Evolutionary conservation across 2,113 vertebrate species (phyloP).

Genomic region (Brachyhypopomus occidentalis): DNA sequence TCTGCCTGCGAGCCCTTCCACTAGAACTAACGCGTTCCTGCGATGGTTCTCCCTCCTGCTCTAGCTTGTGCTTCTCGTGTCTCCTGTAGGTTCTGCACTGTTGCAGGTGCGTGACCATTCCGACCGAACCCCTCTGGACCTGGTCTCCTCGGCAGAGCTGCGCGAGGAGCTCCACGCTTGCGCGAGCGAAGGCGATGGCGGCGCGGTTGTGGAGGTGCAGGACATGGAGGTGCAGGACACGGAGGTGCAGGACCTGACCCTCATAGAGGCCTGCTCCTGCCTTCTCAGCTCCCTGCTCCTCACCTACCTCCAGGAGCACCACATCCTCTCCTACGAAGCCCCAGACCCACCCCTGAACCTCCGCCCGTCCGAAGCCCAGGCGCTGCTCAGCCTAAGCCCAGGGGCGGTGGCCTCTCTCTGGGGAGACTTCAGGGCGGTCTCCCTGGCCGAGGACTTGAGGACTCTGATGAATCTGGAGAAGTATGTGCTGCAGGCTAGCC

Average conservation of each 20-base stretch:
- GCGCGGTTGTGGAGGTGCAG: constrained; percentile 37
- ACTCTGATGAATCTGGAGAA: constrained; percentile 78
- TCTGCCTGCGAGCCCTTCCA: not conserved
- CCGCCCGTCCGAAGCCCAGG: constrained; percentile 49
- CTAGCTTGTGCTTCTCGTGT: not conserved
- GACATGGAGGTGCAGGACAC: constrained; percentile 48
- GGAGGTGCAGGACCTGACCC: constrained; percentile 57
- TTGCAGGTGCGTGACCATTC: constrained; percentile 76
- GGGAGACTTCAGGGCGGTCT: constrained; percentile 74
- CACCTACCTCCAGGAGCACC: constrained; percentile 66
- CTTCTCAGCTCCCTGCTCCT: constrained; percentile 69
- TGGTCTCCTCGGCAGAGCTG: constrained; percentile 65
- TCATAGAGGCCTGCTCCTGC: constrained; percentile 70
- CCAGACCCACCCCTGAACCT: constrained; percentile 48
- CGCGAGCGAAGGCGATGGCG: constrained; percentile 70
- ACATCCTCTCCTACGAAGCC: constrained; percentile 43
- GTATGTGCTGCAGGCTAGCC: constrained; percentile 73
- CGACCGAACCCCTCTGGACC: constrained; percentile 79
- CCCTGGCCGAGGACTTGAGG: constrained; percentile 77
- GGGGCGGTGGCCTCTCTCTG: constrained; percentile 66
- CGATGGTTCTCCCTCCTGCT: not conserved
- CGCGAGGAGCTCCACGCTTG: constrained; percentile 79
- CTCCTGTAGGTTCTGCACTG: constrained; percentile 80
- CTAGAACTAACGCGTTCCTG: too few species aligned
- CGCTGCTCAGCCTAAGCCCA: constrained; percentile 51